phyloP scores from a whole-genome alignment of 1,140 invertebrate species.

The Neodiprion virginianus region DNA sequence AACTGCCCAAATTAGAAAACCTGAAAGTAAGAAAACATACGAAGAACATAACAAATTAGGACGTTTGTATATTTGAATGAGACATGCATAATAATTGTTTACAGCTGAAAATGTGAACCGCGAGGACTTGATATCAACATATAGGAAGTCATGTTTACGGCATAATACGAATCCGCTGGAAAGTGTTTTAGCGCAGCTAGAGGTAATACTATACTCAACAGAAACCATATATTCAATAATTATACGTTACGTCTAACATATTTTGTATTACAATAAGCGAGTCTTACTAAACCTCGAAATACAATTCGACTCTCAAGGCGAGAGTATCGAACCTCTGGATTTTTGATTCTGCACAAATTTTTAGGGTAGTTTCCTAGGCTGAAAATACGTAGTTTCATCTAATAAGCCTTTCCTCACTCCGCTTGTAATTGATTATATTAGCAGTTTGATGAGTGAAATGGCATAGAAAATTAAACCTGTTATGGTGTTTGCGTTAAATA shows the following conservation, averaged over 20 bases:
- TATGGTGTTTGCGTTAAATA: too few relatives aligned
- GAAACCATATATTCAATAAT: conserved; percentile 34
- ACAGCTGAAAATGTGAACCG: conserved; percentile 61
- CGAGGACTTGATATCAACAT: conserved; percentile 73
- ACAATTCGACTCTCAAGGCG: too few relatives aligned
- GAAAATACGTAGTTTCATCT: too few relatives aligned
- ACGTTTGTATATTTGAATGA: background rate
- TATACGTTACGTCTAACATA: too few relatives aligned
- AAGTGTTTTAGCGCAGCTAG: conserved; percentile 75
- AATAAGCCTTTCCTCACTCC: too few relatives aligned
- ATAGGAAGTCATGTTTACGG: conserved; percentile 73
- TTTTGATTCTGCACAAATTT: background rate
- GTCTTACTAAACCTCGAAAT: too few relatives aligned
- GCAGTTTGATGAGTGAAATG: too few relatives aligned
- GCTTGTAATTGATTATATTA: too few relatives aligned
- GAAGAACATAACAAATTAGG: background rate
- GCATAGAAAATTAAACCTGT: too few relatives aligned
- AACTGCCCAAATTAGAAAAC: conserved; percentile 27
- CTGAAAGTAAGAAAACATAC: background rate
- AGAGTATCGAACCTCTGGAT: too few relatives aligned
- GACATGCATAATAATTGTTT: conserved; percentile 40
- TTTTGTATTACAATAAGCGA: too few relatives aligned
- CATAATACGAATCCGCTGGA: conserved; percentile 73
- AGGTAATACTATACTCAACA: conserved; percentile 57
- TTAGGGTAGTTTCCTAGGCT: background rate